Evolutionary conservation across 2,797 vertebrate species (phyloP), one percentile per base, ranked within the genome.

Genomic region (Picus viridis): DNA sequence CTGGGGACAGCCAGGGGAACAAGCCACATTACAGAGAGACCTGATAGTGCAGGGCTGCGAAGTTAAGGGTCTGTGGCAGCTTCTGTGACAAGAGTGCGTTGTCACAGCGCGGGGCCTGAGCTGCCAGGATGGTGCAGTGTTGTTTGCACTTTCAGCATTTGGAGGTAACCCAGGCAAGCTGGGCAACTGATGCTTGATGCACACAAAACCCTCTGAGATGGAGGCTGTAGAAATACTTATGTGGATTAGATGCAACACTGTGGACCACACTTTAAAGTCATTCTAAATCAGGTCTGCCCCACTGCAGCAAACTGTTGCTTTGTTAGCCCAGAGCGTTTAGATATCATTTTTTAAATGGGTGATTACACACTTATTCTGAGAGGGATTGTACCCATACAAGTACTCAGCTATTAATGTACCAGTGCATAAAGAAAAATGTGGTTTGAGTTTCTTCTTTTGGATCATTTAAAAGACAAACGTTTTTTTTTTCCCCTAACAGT

Each of bases 1-100:
- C 94, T 94, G 97, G 96, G 96, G 97, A 95, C 91, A 92, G 96
- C 93, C 81, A 34, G 79, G 89, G 92, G 94, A 95, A 90, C 85
- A 32, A 91, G 89, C 91, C 88, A 36, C 88, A 14, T 58, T 80
- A 85, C 53, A 36, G 94, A n/a, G 91, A 80, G 95, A 90, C 86
- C 93, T 89, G 95, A 34, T 62, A 54, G 92, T 12, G 79, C 16
- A 24, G 24, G 93, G 67, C 95, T 91, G 95, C 59, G 0, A 85
- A 61, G 26, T 63, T 80, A 75, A 93, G 96, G 94, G 61, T 65
- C 94, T 76, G 10, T 23, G 90, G 95, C 91, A 92, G 94, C 95
- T 89, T 43, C 94, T 93, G 95, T 70, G 96, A 94, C 88, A 91
- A 54, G 68, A 43, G 61, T 0, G 3, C 86, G 8, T 61, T 83